These are phyloP conservation scores for Chlamydotis undulata DNA, from an alignment of 2,113 vertebrate species.

Conservation along the genomic window DNA sequence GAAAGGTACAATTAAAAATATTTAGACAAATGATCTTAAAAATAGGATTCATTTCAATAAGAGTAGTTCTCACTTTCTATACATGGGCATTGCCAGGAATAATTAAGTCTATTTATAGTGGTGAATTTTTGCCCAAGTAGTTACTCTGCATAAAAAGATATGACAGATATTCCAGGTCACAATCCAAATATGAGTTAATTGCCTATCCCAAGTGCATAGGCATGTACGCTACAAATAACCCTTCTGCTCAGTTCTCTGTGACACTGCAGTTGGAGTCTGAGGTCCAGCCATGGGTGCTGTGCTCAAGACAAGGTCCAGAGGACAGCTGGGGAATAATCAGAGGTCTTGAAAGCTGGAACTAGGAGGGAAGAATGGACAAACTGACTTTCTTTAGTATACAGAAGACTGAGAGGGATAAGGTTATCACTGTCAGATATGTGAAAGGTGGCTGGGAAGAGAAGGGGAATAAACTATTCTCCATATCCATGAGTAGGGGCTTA, in stretches of 20 bases:
- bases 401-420: neutral
- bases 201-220: neutral
- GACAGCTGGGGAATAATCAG: neutral
- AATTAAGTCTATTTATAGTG: neutral
- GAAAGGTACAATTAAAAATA: neutral
- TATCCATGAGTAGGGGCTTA: neutral
- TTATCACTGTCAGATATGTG: neutral
- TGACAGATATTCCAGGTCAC: neutral
- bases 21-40: neutral
- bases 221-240: neutral
- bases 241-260: neutral
- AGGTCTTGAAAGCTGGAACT: neutral
- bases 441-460: neutral
- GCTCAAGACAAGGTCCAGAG: neutral
- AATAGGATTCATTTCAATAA: neutral
- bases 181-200: neutral
- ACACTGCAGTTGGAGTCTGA: neutral
- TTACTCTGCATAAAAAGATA: neutral
- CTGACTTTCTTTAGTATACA: neutral
- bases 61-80: neutral
- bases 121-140: neutral
- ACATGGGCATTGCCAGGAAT: neutral
- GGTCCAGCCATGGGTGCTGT: neutral
- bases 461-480: neutral
- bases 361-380: neutral